A percentile compares a stretch with the other conserved stretches of the same genome.
phyloP scores from a whole-genome alignment of 2,888 invertebrate genomes.

The Platycnemis pennipes region DNA sequence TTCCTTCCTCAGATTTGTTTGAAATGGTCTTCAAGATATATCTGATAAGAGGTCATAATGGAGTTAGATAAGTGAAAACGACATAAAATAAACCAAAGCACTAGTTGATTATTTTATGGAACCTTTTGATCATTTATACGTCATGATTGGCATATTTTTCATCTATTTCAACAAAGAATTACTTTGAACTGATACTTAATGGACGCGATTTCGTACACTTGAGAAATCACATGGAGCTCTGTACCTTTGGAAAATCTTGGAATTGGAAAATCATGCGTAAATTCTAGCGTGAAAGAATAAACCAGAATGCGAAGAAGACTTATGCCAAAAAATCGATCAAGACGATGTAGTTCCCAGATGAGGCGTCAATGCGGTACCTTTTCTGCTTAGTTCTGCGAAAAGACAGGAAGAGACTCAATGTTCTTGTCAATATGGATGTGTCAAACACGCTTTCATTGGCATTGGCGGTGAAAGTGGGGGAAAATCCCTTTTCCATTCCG shows the following conservation, averaged over 20 bases:
- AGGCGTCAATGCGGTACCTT: conserved; percentile 5
- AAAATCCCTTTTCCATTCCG: conserved; percentile 17
- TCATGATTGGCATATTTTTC: no score
- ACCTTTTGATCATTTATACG: no score
- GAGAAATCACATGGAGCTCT: no score
- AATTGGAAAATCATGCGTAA: not conserved
- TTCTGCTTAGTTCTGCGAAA: not conserved
- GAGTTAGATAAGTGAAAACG: no score
- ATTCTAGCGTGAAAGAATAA: not conserved
- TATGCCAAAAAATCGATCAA: not conserved
- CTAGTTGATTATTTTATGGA: no score
- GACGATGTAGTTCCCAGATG: not conserved
- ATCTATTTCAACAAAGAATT: no score
- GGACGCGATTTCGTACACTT: no score
- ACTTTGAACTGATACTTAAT: no score
- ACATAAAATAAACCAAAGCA: no score
- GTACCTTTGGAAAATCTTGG: not conserved
- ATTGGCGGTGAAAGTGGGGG: conserved; percentile 17
- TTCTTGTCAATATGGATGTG: conserved; percentile 58
- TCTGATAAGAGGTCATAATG: no score
- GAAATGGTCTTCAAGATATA: no score
- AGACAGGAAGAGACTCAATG: conserved; percentile 39
- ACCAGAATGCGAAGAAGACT: not conserved
- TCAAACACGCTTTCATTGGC: conserved; percentile 50
- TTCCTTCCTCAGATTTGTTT: no score